Evolutionary conservation across 2,797 vertebrate species (phyloP).

Genomic region (Accipiter badius): DNA sequence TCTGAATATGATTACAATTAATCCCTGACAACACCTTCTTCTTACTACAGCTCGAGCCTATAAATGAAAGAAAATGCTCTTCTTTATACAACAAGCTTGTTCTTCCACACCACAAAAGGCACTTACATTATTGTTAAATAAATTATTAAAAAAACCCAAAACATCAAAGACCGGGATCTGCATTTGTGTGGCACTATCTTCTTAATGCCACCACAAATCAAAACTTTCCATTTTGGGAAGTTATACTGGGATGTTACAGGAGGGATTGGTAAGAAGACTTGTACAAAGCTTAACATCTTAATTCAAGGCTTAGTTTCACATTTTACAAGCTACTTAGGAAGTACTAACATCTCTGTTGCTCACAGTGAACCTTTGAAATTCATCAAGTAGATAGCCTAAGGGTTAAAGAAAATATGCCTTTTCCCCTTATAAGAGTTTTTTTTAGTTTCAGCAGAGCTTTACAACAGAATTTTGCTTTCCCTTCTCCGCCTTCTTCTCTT

Average conservation of each 20-base stretch:
- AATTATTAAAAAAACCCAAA: neutral
- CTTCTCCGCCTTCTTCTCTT: neutral
- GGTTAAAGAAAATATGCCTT: neutral
- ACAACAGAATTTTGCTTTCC: neutral
- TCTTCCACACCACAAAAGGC: neutral
- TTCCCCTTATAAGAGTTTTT: neutral
- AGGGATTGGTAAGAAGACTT: neutral
- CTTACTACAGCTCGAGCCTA: neutral
- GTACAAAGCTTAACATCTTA: constrained; percentile 4
- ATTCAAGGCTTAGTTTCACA: constrained; percentile 11
- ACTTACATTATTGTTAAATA: neutral
- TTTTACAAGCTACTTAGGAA: constrained; percentile 18
- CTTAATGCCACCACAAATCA: neutral
- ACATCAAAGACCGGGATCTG: neutral
- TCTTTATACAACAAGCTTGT: neutral
- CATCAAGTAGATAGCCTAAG: constrained; percentile 4
- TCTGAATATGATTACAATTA: neutral
- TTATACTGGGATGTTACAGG: neutral
- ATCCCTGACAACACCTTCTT: neutral
- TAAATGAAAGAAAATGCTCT: neutral
- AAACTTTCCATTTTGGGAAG: neutral
- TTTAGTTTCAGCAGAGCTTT: neutral
- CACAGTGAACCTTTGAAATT: constrained; percentile 21
- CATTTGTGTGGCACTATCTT: neutral
- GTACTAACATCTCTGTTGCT: neutral